Evolutionary conservation across 1,140 invertebrate genomes (phyloP), one percentile per base, ranked within the genome.

Genomic region (Mya arenaria): DNA sequence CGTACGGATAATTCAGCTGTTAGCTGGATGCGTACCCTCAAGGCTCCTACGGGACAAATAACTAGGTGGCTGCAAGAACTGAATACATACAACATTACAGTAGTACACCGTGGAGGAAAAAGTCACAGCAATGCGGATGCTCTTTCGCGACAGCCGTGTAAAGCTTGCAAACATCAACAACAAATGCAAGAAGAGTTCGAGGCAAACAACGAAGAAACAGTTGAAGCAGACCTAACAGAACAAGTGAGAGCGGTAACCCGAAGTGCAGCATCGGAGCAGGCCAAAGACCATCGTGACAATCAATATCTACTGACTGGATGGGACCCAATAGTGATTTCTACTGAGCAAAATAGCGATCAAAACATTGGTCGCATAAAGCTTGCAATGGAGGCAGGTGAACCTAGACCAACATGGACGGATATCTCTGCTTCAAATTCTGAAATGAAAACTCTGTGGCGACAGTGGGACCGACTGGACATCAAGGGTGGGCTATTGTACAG

Each of bases 1-100:
- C 28, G 69, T 13, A 88, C 84, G 3, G 87, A 89, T 71, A 84
- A 88, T 73, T 23, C 68, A 25, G 74, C 88, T 19, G 62, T 65
- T 19, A 68, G 65, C n/a, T 68, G 65, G 65, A 39, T 68, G 1
- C 37, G 19, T 25, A 17, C 15, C 19, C 25, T 68, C 19, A 41
- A 41, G 13, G 25, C 0, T 4, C 62, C 63, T 13, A 32, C 25
- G 19, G 77, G 77, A 23, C 62, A 79, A 56, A 52, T 69, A 28
- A 63, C 75, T 25, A 32, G 63, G 19, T 79, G 75, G 75, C 15
- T 79, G 15, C 23, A 79, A 68, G 37, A 34, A 36, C 62, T 79
- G 19, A 23, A 17, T 44, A 44, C 69, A 30, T 68, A 68, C 25
- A 30, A 68, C 32, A 19, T 79, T n/a, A 39, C 30, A n/a, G 41